Conservation (phyloP, 2,797 vertebrate genomes). For the Hippoglossus hippoglossus region DNA sequence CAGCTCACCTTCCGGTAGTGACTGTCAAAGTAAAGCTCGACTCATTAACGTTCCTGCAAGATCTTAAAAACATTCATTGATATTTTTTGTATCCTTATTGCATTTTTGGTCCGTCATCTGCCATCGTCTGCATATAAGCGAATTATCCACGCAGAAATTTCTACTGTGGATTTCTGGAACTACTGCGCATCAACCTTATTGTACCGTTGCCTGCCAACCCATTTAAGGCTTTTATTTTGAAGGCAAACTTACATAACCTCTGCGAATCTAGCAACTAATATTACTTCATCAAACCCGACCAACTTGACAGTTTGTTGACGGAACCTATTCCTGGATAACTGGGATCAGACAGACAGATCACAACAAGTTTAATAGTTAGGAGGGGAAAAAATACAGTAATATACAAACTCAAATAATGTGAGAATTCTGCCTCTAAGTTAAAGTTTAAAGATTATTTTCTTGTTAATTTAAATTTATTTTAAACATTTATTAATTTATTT, state of each 20-base stretch:
- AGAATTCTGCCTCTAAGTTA: background rate
- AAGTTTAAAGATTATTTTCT: background rate
- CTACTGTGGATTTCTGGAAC: accelerated
- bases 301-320: slow-evolving; percentile 27
- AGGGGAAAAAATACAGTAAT: background rate
- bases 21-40: slow-evolving; percentile 37
- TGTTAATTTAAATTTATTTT: background rate
- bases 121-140: background rate
- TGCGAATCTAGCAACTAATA: background rate
- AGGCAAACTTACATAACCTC: slow-evolving; percentile 9
- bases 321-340: background rate
- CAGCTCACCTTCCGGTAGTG: accelerated
- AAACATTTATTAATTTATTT: background rate
- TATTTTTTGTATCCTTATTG: background rate
- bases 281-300: background rate
- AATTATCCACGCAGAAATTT: background rate
- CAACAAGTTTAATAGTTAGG: too few relatives aligned
- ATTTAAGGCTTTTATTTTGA: slow-evolving; percentile 49
- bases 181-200: too few relatives aligned
- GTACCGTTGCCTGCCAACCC: accelerated
- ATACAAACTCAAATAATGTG: background rate
- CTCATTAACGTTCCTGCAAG: too few relatives aligned
- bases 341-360: background rate
- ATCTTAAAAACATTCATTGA: accelerated
- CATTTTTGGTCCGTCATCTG: background rate